Conservation (phyloP, 2,113 vertebrate species). For the Eretmodus cyanostictus region DNA sequence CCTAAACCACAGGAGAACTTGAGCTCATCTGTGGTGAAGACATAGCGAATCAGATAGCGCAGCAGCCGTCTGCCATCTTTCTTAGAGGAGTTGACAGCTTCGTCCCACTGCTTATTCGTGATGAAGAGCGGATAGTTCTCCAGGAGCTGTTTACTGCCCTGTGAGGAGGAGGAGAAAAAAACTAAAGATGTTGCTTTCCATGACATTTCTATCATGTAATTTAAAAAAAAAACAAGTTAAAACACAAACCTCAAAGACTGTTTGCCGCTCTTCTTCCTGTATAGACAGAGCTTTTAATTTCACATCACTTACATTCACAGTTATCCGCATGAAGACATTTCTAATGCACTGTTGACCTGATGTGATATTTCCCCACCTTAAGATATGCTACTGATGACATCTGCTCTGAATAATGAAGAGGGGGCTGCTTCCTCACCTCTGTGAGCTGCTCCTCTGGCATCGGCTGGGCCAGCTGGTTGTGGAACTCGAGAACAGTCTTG, state of each 20-base stretch:
- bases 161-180: conserved; percentile 21
- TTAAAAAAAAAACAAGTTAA: neutral
- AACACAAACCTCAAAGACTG: conserved; percentile 61
- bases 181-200: neutral
- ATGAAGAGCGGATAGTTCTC: conserved; percentile 99
- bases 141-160: conserved; percentile 97
- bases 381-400: neutral
- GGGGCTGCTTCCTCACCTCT: conserved; percentile 73
- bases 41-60: conserved; percentile 97
- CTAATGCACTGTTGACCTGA: neutral
- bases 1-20: conserved; percentile 99
- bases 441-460: conserved; percentile 85
- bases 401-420: neutral
- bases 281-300: conserved; percentile 10
- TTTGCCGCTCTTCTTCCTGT: conserved; percentile 65
- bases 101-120: conserved; percentile 98
- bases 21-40: conserved; percentile 98
- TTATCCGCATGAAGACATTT: neutral
- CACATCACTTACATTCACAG: neutral
- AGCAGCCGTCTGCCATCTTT: conserved; percentile 94
- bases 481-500: conserved; percentile 90
- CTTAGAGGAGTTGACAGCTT: conserved; percentile 98
- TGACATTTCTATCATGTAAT: neutral
- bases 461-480: conserved; percentile 87
- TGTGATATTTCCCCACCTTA: neutral